A percentile compares a stretch with the other conserved stretches of the same genome.
Evolutionary conservation across 35 echinoderm and acorn worm genomes (phyloP).

Genomic region (Chiridota heheva): DNA sequence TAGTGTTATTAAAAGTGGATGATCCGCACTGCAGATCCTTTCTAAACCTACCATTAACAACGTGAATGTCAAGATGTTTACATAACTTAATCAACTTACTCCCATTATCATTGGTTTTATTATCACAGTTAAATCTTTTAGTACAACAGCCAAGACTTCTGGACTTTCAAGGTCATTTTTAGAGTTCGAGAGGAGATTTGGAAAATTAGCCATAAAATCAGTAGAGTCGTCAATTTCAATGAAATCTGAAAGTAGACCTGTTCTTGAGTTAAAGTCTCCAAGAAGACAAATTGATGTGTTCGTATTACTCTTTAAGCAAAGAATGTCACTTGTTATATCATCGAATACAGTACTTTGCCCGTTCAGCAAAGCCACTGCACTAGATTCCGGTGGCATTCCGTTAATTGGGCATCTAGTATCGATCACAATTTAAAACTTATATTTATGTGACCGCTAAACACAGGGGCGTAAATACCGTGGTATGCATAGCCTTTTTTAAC

Average conservation of each 20-base stretch:
- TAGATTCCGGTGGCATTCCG: no score
- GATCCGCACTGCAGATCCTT: no score
- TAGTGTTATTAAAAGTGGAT: no score
- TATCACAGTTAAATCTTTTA: not conserved
- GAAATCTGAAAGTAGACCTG: constrained; percentile 9
- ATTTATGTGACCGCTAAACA: no score
- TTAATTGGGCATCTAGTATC: no score
- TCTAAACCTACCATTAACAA: no score
- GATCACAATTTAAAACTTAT: no score
- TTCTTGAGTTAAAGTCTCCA: constrained; percentile 15
- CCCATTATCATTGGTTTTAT: not conserved
- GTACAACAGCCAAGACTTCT: not conserved
- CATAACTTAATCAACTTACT: not conserved
- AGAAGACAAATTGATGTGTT: not conserved
- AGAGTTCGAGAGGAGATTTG: not conserved
- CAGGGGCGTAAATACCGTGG: no score
- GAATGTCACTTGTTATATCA: constrained; percentile 3
- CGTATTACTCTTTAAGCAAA: no score
- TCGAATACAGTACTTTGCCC: not conserved
- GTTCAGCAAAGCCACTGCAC: no score
- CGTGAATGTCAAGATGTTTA: not conserved
- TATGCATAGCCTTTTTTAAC: no score
- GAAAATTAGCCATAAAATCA: not conserved
- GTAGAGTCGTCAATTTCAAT: constrained; percentile 9
- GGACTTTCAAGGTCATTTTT: not conserved